Conservation (phyloP, 1,140 invertebrate species). For the Pseudomyrmex dendroicus region DNA sequence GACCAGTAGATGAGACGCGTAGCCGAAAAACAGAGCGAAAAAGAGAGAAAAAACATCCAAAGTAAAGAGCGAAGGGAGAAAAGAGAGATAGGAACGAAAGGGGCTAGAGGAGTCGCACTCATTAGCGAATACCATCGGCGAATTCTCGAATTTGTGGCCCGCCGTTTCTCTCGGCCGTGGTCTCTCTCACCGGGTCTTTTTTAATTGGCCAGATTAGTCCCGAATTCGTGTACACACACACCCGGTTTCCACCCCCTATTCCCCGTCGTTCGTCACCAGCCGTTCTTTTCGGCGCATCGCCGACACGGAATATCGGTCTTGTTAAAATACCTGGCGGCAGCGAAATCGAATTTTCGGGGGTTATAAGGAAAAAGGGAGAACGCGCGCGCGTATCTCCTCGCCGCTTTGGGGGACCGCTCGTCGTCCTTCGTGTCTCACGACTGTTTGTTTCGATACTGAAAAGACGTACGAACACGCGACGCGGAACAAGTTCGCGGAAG, state of each 20-base stretch:
- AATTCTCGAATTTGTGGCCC: constrained; percentile 71
- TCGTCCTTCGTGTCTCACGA: constrained; percentile 56
- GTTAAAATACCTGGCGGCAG: constrained; percentile 84
- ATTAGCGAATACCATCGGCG: constrained; percentile 84
- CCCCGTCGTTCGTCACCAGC: constrained; percentile 33
- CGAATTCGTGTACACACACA: constrained; percentile 76
- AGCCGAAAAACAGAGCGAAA: constrained; percentile 33
- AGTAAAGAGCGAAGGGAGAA: neutral
- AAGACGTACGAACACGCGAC: constrained; percentile 43
- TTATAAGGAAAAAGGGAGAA: constrained; percentile 72
- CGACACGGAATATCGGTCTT: constrained; percentile 82
- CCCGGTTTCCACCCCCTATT: constrained; percentile 23
- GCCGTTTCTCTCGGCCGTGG: constrained; percentile 29
- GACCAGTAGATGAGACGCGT: constrained; percentile 10
- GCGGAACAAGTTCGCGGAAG: constrained; percentile 42
- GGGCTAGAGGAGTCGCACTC: constrained; percentile 74
- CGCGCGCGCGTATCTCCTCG: neutral
- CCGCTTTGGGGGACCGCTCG: neutral
- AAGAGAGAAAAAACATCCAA: neutral
- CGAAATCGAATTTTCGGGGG: constrained; percentile 85
- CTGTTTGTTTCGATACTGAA: constrained; percentile 52
- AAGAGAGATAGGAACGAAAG: constrained; percentile 9
- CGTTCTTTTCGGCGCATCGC: constrained; percentile 66
- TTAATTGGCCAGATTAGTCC: constrained; percentile 84
- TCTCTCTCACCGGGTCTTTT: constrained; percentile 70